These are phyloP conservation scores for Porites divaricata DNA, from an alignment of 92 coral and sea anemone species.

Conservation along the genomic window DNA sequence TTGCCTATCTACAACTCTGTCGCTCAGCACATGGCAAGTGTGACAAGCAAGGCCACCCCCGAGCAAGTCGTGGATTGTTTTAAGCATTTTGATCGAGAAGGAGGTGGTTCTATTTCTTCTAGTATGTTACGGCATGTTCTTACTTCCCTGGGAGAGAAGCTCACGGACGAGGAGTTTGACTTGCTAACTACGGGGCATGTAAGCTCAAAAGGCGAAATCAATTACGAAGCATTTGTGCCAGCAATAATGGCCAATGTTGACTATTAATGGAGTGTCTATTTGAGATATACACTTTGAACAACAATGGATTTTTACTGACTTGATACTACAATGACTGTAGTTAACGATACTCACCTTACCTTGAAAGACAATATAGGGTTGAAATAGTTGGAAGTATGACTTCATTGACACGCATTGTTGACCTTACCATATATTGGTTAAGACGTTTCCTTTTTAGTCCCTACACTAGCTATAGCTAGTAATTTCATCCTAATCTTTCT, in stretches of 20 bases:
- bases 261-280: not conserved
- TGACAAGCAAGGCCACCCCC: conserved; percentile 73
- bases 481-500: conserved; percentile 6
- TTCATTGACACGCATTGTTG: conserved; percentile 27
- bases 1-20: conserved; percentile 92
- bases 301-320: conserved; percentile 2
- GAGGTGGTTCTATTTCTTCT: conserved; percentile 81
- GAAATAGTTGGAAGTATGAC: conserved; percentile 13
- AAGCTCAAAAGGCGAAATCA: conserved; percentile 83
- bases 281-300: not conserved
- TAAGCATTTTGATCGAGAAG: conserved; percentile 90
- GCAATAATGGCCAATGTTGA: conserved; percentile 43
- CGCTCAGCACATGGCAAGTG: conserved; percentile 76
- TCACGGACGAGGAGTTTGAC: conserved; percentile 92
- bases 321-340: conserved; percentile 6
- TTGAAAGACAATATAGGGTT: conserved; percentile 31
- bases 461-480: not conserved
- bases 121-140: conserved; percentile 90
- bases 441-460: not conserved
- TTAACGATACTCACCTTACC: not conserved
- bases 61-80: conserved; percentile 93
- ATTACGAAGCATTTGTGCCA: conserved; percentile 70
- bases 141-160: conserved; percentile 95
- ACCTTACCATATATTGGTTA: conserved; percentile 5
- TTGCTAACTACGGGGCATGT: conserved; percentile 80